Conservation (phyloP, 2,888 invertebrate species). For the Rhingia campestris region DNA sequence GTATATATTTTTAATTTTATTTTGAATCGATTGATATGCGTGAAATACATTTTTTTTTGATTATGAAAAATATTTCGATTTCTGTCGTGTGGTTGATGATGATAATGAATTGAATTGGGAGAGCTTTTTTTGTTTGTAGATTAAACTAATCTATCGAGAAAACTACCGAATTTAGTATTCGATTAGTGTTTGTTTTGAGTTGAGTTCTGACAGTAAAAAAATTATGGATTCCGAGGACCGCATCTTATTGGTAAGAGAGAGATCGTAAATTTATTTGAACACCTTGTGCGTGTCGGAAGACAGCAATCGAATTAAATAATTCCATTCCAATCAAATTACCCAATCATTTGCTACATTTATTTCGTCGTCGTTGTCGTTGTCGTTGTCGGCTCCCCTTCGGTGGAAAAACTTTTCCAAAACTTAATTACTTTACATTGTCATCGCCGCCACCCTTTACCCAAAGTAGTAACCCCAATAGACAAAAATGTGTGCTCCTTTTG, state of each 20-base stretch:
- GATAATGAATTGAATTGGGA: slow-evolving; percentile 54
- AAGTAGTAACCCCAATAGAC: slow-evolving; percentile 32
- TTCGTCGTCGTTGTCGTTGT: slow-evolving; percentile 43
- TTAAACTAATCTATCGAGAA: slow-evolving; percentile 65
- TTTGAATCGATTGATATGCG: slow-evolving; percentile 69
- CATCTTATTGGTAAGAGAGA: slow-evolving; percentile 49
- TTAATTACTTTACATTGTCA: slow-evolving; percentile 77
- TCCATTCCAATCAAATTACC: slow-evolving; percentile 77
- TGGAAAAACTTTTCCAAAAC: slow-evolving; percentile 75
- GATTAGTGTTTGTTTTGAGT: slow-evolving; percentile 62
- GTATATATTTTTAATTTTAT: slow-evolving; percentile 25
- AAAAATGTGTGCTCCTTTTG: not conserved
- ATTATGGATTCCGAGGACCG: slow-evolving; percentile 56
- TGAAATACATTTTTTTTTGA: slow-evolving; percentile 47
- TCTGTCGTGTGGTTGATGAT: slow-evolving; percentile 46
- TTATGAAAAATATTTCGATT: slow-evolving; percentile 56
- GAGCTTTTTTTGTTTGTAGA: slow-evolving; percentile 7
- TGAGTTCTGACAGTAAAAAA: slow-evolving; percentile 1
- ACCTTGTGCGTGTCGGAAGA: slow-evolving; percentile 16
- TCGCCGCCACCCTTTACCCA: not conserved
- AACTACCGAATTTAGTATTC: slow-evolving; percentile 69
- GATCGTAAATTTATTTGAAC: not conserved
- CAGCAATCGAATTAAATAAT: slow-evolving; percentile 71
- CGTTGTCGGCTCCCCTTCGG: slow-evolving; percentile 25
- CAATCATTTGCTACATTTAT: slow-evolving; percentile 79